Evolutionary conservation across 2,113 vertebrate species (phyloP), one percentile per base, ranked within the genome.

Genomic region (Mustela lutreola): DNA sequence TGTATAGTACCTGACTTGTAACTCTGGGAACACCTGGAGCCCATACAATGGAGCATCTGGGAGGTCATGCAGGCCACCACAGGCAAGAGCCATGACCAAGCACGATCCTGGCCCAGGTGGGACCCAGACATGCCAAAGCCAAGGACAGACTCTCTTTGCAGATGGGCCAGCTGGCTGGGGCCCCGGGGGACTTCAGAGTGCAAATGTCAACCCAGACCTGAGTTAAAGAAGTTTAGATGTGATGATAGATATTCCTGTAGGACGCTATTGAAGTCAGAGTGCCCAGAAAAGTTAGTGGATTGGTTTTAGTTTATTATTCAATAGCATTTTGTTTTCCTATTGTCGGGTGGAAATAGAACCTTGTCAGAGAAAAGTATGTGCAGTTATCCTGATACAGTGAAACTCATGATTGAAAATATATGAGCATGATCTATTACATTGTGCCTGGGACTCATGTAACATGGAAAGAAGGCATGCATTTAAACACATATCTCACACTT

Each of bases 61-160:
- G 18, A 56, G 60, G 19, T 16, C 0, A 0, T 90, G 19, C 16
- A 16, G 56, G 1, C 42, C 15, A 39, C 24, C 65, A 39, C 9
- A 2, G 21, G 12, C 4, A n/a, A 73, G 26, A 21, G 14, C 39
- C 19, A 12, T 5, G 53, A 11, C 0, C 0, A 39, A 19, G 22
- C 82, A 56, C 39, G 9, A 7, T 14, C 71, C 63, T 62, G 21
- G 21, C 53, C 79, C 33, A 84, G 48, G 79, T 19, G n/a, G 3
- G 45, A 10, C 11, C 1, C 11, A 33, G 48, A 3, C 45, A 24
- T 0, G 2, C 7, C 11, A 56, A 31, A 14, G 21, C 5, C 7
- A 26, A 58, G 26, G 42, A 11, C 62, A 75, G 5, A 2, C 2
- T 42, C 36, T 95, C 39, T 60, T 36, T 21, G 42, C 24, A 81